phyloP scores from a whole-genome alignment of 2,888 invertebrate species.

The Andricus curvator region DNA sequence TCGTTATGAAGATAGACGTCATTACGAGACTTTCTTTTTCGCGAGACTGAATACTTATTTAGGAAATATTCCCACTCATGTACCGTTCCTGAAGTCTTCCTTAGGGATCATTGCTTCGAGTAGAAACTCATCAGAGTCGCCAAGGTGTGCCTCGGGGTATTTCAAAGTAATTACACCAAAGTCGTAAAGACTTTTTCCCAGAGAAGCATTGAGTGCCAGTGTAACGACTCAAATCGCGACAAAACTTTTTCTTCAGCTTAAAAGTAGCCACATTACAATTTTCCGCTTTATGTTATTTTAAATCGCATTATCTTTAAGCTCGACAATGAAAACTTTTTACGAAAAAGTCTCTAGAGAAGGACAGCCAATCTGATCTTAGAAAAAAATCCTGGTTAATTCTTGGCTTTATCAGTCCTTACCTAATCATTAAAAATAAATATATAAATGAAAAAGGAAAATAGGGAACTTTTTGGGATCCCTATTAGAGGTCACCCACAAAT shows the following conservation, averaged over 20 bases:
- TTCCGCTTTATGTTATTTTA: slow-evolving; percentile 18
- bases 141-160: slow-evolving; percentile 32
- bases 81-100: background rate
- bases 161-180: slow-evolving; percentile 29
- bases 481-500: too few relatives aligned
- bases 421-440: too few relatives aligned
- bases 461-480: too few relatives aligned
- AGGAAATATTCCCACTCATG: slow-evolving; percentile 1
- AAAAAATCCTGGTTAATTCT: background rate
- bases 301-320: slow-evolving; percentile 2
- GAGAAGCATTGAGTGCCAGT: slow-evolving; percentile 25
- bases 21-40: slow-evolving; percentile 13
- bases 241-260: slow-evolving; percentile 17
- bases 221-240: slow-evolving; percentile 28
- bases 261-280: slow-evolving; percentile 17
- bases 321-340: background rate
- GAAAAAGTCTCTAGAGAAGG: background rate
- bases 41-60: background rate
- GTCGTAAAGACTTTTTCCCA: slow-evolving; percentile 10
- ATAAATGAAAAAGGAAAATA: too few relatives aligned
- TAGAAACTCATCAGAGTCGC: slow-evolving; percentile 37
- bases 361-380: too few relatives aligned
- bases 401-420: too few relatives aligned
- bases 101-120: slow-evolving; percentile 27
- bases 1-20: background rate